Evolutionary conservation across 2,797 vertebrate species (phyloP), one percentile per base, ranked within the genome.

Genomic region (Cynodonichthys magdalenae): DNA sequence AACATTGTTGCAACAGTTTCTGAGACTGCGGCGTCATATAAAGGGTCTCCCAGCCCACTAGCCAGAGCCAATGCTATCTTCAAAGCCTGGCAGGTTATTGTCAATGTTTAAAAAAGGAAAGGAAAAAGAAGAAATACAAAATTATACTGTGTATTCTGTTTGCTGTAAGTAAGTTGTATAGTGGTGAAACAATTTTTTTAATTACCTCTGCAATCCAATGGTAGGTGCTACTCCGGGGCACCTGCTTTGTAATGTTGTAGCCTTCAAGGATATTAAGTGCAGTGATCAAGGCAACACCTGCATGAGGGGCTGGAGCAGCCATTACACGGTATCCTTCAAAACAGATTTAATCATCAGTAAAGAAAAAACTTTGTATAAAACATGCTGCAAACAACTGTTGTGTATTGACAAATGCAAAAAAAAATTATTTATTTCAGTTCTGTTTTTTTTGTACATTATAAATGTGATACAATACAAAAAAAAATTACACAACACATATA

Each of bases 251-350:
- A 65, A 99, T 94, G 82, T 99, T 99, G 86, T 95, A 98, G 61
- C 95, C 95, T 84, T 99, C 96, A 0, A 99, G 92, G 82, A 99
- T 98, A 82, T 98, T 99, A 53, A 99, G 95, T 41, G 97, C 97
- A 63, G 95, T 88, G 80, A 99, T 93, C 74, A 99, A 86, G 1
- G 95, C 96, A 45, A 95, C 93, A n/a, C 98, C 98, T 4, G 94
- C 95, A 39, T 98, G 96, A 0, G 98, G 98, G 34, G 97, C 93
- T 2, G 96, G 93, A 2, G 97, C 92, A 0, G 92, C 90, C 87
- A 99, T 93, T 70, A 99, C 93, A 48, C 95, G 95, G 75, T 98
- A 94, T 54, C 96, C 98, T 99, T 84, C 50, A 88, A 53, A 66
- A 52, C 20, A 69, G 45, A 53, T 12, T 0, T 4, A 8, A 24